Evolutionary conservation across 2,113 vertebrate genomes (phyloP).

Genomic region (Dissostichus mawsoni): DNA sequence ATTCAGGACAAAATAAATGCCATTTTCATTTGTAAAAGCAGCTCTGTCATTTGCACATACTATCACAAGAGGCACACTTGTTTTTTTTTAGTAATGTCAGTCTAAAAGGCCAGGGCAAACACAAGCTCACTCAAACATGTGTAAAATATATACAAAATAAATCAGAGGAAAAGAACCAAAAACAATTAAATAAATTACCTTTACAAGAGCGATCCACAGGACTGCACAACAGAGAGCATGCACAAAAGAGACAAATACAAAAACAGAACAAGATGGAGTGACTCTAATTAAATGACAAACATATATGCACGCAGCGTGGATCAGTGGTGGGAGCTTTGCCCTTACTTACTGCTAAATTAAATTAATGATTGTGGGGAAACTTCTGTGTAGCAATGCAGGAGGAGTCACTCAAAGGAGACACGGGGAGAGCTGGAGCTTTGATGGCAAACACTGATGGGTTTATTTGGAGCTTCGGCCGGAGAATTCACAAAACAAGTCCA

Average conservation of each 20-base stretch:
- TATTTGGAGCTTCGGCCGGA: no score
- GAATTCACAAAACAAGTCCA: no score
- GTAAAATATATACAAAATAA: neutral
- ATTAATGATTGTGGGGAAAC: no score
- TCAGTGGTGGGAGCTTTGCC: no score
- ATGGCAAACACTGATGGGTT: no score
- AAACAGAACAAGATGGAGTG: constrained; percentile 61
- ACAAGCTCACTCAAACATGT: neutral
- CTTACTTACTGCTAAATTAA: no score
- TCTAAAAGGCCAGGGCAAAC: neutral
- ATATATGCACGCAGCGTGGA: constrained; percentile 1
- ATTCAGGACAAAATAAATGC: neutral
- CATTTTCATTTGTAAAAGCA: neutral
- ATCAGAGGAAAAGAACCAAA: constrained; percentile 11
- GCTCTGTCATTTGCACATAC: neutral
- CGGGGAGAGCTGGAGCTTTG: no score
- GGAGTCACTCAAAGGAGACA: no score
- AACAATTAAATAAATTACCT: constrained; percentile 72
- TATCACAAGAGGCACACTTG: no score
- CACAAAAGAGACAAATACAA: constrained; percentile 53
- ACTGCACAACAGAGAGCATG: constrained; percentile 74
- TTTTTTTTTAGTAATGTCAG: no score
- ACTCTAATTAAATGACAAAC: constrained; percentile 30
- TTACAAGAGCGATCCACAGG: constrained; percentile 72
- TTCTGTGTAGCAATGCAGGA: no score